A percentile compares a stretch with the other conserved stretches of the same genome.
These are phyloP conservation scores for Trinorchestia longiramus DNA, from an alignment of 1,140 invertebrate genomes.

Conservation along the genomic window DNA sequence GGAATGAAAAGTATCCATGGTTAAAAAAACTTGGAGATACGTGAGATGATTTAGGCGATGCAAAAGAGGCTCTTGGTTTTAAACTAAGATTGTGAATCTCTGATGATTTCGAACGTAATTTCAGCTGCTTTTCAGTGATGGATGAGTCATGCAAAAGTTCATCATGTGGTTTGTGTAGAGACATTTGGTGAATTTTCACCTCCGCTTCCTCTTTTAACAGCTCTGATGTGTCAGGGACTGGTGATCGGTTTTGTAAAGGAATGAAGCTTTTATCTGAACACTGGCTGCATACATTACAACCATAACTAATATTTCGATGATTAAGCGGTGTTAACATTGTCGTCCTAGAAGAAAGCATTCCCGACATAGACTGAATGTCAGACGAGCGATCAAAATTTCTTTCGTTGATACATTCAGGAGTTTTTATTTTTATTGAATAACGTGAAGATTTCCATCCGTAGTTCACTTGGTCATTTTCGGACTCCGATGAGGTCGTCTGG, in stretches of 20 bases:
- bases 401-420: background rate
- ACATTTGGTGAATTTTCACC: background rate
- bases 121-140: background rate
- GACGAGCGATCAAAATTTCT: background rate
- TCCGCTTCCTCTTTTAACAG: background rate
- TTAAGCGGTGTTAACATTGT: background rate
- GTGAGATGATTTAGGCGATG: background rate
- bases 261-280: background rate
- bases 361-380: background rate
- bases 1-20: background rate
- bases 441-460: background rate
- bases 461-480: background rate
- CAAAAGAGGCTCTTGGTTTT: background rate
- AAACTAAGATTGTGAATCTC: background rate
- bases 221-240: background rate
- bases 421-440: background rate
- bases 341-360: background rate
- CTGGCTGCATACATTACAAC: background rate
- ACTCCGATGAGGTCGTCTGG: constrained; percentile 17
- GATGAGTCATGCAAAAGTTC: background rate
- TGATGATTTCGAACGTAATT: background rate
- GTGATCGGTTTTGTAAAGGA: background rate
- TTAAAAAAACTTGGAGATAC: background rate
- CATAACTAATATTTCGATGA: background rate
- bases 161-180: background rate